Evolutionary conservation across 1,140 invertebrate genomes (phyloP).

Genomic region (Cydia strobilella): DNA sequence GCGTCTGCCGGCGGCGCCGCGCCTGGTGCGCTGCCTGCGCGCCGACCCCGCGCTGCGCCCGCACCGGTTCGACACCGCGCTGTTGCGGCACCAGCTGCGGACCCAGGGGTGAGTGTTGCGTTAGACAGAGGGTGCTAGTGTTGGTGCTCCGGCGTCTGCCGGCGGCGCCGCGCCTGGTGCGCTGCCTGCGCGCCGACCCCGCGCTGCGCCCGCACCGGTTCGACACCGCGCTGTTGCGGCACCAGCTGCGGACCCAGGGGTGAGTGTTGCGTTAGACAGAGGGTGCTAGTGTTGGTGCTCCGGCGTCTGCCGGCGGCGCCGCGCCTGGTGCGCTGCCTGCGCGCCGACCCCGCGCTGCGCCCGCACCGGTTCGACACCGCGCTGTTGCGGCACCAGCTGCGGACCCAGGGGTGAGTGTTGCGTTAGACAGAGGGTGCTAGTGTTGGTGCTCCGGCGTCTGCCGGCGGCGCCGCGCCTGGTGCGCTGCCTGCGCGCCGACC

Average conservation of each 20-base stretch:
- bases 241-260: slow-evolving; percentile 88
- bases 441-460: slow-evolving; percentile 64
- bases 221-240: slow-evolving; percentile 86
- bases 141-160: slow-evolving; percentile 64
- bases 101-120: slow-evolving; percentile 83
- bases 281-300: no score
- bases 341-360: slow-evolving; percentile 88
- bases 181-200: slow-evolving; percentile 90
- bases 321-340: slow-evolving; percentile 88
- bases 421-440: no score
- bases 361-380: slow-evolving; percentile 86
- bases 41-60: slow-evolving; percentile 88
- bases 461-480: slow-evolving; percentile 82
- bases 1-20: slow-evolving; percentile 61
- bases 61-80: slow-evolving; percentile 85
- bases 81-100: slow-evolving; percentile 89
- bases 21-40: slow-evolving; percentile 90
- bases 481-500: slow-evolving; percentile 89
- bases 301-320: slow-evolving; percentile 62
- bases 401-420: slow-evolving; percentile 83
- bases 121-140: no score
- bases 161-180: slow-evolving; percentile 82
- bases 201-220: slow-evolving; percentile 85
- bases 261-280: slow-evolving; percentile 55
- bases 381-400: slow-evolving; percentile 88